Conservation (phyloP, 2,888 invertebrate species). For the Napeogenes inachia region DNA sequence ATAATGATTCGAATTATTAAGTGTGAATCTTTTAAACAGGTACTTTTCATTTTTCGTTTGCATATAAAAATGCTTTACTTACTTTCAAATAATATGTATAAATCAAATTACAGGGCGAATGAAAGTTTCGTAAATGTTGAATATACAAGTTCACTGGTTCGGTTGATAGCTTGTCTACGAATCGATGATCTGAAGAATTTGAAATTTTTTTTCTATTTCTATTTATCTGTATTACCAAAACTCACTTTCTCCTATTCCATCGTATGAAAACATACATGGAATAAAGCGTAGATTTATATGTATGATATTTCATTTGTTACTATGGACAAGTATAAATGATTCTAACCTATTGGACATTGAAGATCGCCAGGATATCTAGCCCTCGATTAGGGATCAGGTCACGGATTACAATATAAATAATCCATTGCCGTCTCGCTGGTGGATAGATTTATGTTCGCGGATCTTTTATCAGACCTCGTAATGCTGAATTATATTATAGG, state of each 20-base stretch:
- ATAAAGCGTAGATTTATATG: too few relatives aligned
- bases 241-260: too few relatives aligned
- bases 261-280: too few relatives aligned
- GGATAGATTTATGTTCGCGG: conserved; percentile 1
- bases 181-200: not conserved
- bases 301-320: not conserved
- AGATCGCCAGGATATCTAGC: not conserved
- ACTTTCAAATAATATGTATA: too few relatives aligned
- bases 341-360: not conserved
- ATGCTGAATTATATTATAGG: not conserved
- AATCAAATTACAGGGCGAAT: too few relatives aligned
- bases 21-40: too few relatives aligned
- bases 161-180: not conserved
- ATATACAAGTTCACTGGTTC: not conserved
- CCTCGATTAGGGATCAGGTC: conserved; percentile 2
- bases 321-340: conserved; percentile 1
- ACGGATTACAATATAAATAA: conserved; percentile 8
- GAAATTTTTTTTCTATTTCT: too few relatives aligned
- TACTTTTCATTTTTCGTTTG: too few relatives aligned
- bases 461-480: not conserved
- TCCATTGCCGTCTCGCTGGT: not conserved
- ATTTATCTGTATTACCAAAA: too few relatives aligned
- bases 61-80: too few relatives aligned
- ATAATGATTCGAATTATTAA: too few relatives aligned
- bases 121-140: not conserved